Percentiles rank a stretch among this genome's conserved stretches.
Conservation (phyloP, 2,797 vertebrate genomes). For the Intellagama lesueurii region DNA sequence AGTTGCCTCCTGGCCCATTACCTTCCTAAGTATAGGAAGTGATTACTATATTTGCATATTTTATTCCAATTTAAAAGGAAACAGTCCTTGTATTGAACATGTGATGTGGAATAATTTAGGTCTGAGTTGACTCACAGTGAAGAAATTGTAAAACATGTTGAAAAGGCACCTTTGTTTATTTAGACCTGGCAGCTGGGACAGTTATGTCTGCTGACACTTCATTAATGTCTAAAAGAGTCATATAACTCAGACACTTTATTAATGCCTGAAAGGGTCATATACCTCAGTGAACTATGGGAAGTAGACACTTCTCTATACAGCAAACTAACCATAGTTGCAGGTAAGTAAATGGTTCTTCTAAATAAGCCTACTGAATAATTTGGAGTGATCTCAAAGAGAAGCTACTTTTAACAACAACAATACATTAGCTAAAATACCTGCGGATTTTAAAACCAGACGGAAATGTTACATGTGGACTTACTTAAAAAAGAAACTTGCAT, state of each 20-base stretch:
- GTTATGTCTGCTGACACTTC: slow-evolving; percentile 19
- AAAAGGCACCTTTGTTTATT: slow-evolving; percentile 13
- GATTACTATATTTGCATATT: neutral
- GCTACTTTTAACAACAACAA: neutral
- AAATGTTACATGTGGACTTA: neutral
- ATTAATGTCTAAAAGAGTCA: slow-evolving; percentile 9
- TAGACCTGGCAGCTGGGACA: neutral
- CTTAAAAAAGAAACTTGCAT: neutral
- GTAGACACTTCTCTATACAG: neutral
- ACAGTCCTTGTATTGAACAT: neutral
- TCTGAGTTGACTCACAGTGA: neutral
- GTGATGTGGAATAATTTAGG: neutral
- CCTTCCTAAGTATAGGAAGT: neutral
- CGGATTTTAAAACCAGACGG: neutral
- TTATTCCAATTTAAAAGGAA: slow-evolving; percentile 12
- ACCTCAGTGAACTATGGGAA: neutral
- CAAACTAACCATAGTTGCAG: neutral
- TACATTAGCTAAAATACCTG: neutral
- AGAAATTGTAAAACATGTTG: slow-evolving; percentile 9
- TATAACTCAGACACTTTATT: slow-evolving; percentile 10
- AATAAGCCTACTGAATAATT: neutral
- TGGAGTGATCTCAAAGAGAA: neutral
- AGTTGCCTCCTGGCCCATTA: neutral
- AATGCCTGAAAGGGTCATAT: slow-evolving; percentile 12
- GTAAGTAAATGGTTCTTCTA: neutral